Conservation (phyloP, 2,797 vertebrate genomes). For the Urophycis tenuis region DNA sequence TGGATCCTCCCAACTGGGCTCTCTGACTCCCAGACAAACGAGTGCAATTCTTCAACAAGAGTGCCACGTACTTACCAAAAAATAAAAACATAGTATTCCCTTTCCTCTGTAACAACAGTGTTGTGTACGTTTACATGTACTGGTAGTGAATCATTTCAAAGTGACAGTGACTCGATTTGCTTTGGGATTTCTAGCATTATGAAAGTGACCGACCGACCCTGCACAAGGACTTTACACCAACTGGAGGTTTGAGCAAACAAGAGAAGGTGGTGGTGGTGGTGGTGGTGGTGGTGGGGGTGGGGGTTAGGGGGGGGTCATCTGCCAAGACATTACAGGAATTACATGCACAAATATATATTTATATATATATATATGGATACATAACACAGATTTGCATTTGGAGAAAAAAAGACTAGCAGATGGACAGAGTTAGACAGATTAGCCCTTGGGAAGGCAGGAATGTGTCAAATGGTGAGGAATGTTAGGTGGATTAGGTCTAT, state of each 20-base stretch:
- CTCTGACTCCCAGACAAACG: conserved; percentile 19
- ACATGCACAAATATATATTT: conserved; percentile 19
- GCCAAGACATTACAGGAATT: conserved; percentile 24
- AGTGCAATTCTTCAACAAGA: conserved; percentile 16
- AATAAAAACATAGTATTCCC: conserved; percentile 22
- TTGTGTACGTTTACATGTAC: conserved; percentile 5
- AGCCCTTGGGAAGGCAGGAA: conserved; percentile 49
- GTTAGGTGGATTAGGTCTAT: conserved; percentile 36
- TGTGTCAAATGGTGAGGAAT: conserved; percentile 47
- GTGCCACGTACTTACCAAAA: conserved; percentile 12
- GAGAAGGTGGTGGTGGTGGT: conserved; percentile 38
- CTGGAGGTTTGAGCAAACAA: conserved; percentile 16
- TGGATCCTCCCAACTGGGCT: conserved; percentile 8
- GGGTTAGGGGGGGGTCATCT: conserved; percentile 35
- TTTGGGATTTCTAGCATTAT: conserved; percentile 58
- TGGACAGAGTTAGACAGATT: conserved; percentile 25
- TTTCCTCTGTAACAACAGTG: conserved; percentile 12
- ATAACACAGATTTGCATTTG: conserved; percentile 35
- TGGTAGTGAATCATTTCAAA: conserved; percentile 15
- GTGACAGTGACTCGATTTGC: conserved; percentile 36
- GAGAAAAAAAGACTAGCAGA: conserved; percentile 28
- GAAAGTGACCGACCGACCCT: conserved; percentile 11
- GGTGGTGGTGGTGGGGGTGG: conserved; percentile 38
- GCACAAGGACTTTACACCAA: conserved; percentile 17
- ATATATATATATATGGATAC: conserved; percentile 14